These are phyloP conservation scores for Epirrita christyi DNA, from an alignment of 2,888 invertebrate species.

Conservation along the genomic window DNA sequence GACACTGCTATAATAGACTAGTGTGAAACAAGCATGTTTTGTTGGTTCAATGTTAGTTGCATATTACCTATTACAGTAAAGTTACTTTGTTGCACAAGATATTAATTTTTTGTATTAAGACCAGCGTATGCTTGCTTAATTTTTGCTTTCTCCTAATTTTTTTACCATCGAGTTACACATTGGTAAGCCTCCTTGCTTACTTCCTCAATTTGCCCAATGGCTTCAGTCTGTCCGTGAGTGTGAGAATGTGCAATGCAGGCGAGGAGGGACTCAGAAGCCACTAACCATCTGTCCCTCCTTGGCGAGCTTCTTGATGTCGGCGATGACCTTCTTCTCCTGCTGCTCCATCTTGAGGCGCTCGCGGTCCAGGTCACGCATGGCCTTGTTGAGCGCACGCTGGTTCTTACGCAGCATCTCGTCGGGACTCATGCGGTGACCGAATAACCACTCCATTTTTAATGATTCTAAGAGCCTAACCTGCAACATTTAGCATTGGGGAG, in stretches of 20 bases:
- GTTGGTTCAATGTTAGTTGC: too few species aligned
- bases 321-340: constrained; percentile 99
- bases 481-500: neutral
- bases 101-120: too few species aligned
- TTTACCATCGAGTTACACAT: too few species aligned
- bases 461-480: neutral
- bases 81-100: too few species aligned
- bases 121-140: too few species aligned
- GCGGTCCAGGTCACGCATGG: constrained; percentile 98
- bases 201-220: too few species aligned
- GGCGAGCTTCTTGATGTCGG: constrained; percentile 99
- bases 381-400: constrained; percentile 98
- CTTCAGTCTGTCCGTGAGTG: too few species aligned
- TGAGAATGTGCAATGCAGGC: neutral
- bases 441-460: constrained; percentile 93
- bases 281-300: constrained; percentile 99
- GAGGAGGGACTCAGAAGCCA: neutral
- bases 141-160: too few species aligned
- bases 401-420: constrained; percentile 99
- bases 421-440: constrained; percentile 97
- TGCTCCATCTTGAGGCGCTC: constrained; percentile 98
- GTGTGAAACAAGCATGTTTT: too few species aligned
- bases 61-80: too few species aligned
- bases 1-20: too few species aligned
- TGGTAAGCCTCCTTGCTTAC: too few species aligned